Conservation (phyloP, 2,797 vertebrate genomes). For the Anas acuta region DNA sequence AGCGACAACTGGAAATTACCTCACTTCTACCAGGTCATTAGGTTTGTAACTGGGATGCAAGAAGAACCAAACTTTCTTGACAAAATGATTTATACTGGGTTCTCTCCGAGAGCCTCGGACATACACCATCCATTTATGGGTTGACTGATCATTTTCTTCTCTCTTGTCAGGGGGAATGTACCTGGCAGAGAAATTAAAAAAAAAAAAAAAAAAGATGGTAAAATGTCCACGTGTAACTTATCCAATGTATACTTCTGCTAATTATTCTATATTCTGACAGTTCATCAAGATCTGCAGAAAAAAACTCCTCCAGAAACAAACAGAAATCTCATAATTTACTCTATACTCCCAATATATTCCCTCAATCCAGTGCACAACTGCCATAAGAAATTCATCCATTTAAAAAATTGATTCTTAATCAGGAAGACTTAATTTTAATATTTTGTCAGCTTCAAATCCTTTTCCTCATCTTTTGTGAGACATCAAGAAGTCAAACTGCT, state of each 20-base stretch:
- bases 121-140: slow-evolving; percentile 99
- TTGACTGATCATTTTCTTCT: slow-evolving; percentile 98
- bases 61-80: slow-evolving; percentile 99
- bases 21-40: slow-evolving; percentile 98
- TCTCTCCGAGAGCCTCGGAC: slow-evolving; percentile 94
- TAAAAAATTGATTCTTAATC: background rate
- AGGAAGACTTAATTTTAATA: background rate
- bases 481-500: background rate
- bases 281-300: background rate
- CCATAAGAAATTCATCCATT: background rate
- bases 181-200: slow-evolving; percentile 73
- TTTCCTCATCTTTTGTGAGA: background rate
- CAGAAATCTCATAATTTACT: background rate
- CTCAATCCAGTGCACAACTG: background rate
- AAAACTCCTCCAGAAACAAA: background rate
- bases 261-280: background rate
- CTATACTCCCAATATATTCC: background rate
- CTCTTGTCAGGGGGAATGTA: slow-evolving; percentile 98
- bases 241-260: background rate
- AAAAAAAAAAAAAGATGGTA: background rate
- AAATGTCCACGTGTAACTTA: background rate
- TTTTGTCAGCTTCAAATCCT: background rate
- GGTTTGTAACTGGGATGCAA: slow-evolving; percentile 99
- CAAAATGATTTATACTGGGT: slow-evolving; percentile 97
- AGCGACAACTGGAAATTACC: slow-evolving; percentile 77